Evolutionary conservation across 2,888 invertebrate species (phyloP).

Genomic region (Calephelis perditalis): DNA sequence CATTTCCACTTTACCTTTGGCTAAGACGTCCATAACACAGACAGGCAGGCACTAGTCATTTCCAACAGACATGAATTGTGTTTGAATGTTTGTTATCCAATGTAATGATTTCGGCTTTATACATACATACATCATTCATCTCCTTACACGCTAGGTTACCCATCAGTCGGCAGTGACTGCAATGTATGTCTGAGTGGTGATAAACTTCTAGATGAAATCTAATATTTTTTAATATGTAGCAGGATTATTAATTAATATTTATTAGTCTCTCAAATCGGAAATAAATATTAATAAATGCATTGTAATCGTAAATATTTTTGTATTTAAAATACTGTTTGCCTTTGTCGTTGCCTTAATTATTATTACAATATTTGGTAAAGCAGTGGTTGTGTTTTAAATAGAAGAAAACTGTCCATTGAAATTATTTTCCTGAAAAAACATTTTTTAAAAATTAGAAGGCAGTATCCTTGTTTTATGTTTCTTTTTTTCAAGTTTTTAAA

Average conservation of each 20-base stretch:
- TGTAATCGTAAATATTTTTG: constrained; percentile 35
- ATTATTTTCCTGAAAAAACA: constrained; percentile 23
- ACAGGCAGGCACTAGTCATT: no score
- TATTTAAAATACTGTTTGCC: constrained; percentile 39
- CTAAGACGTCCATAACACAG: no score
- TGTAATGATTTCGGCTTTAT: no score
- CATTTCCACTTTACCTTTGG: no score
- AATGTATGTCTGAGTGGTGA: no score
- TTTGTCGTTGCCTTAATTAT: constrained; percentile 59
- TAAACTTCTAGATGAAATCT: no score
- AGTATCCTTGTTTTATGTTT: constrained; percentile 21
- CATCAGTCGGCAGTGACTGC: no score
- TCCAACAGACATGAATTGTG: no score
- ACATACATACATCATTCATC: no score
- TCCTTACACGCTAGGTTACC: no score
- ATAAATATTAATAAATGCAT: constrained; percentile 13
- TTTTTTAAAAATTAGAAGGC: constrained; percentile 17
- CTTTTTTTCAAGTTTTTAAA: constrained; percentile 16
- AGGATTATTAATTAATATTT: background rate
- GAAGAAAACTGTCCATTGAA: constrained; percentile 14
- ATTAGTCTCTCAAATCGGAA: constrained; percentile 15
- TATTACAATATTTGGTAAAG: constrained; percentile 30
- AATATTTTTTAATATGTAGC: background rate
- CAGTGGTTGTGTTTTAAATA: constrained; percentile 50
- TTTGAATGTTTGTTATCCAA: no score